Evolutionary conservation across 2,888 invertebrate species (phyloP).

Genomic region (Chesias legatella): DNA sequence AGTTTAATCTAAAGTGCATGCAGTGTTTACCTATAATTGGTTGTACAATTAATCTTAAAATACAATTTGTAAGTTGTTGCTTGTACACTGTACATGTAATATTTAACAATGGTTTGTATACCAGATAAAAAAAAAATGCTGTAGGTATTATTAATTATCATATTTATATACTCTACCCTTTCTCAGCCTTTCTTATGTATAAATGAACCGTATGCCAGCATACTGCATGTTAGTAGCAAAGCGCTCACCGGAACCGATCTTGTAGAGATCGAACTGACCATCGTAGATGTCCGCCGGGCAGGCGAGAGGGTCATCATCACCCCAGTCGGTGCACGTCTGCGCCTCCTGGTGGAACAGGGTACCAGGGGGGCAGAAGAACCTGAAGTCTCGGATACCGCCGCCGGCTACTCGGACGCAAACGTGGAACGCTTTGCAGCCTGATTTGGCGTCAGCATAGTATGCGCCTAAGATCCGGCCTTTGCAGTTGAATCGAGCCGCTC

Average conservation of each 20-base stretch:
- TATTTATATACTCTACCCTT: background rate
- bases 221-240: slow-evolving; percentile 67
- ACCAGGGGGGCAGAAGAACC: slow-evolving; percentile 93
- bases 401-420: slow-evolving; percentile 93
- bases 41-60: too few species aligned
- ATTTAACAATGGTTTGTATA: too few species aligned
- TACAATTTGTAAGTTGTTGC: too few species aligned
- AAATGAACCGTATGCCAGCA: slow-evolving; percentile 32
- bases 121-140: too few species aligned
- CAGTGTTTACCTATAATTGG: too few species aligned
- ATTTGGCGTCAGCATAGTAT: slow-evolving; percentile 92
- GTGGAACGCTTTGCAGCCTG: slow-evolving; percentile 94
- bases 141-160: too few species aligned
- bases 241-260: slow-evolving; percentile 86
- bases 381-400: slow-evolving; percentile 88
- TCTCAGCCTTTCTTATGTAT: background rate
- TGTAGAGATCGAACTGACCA: slow-evolving; percentile 92
- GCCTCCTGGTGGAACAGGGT: slow-evolving; percentile 95
- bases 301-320: slow-evolving; percentile 86
- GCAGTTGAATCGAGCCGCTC: slow-evolving; percentile 86
- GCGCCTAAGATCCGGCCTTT: slow-evolving; percentile 92
- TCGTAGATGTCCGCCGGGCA: slow-evolving; percentile 91
- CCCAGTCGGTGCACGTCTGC: slow-evolving; percentile 95
- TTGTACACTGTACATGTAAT: too few species aligned
- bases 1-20: too few species aligned